phyloP scores from a whole-genome alignment of 2,797 vertebrate species.

The Fratercula arctica region DNA sequence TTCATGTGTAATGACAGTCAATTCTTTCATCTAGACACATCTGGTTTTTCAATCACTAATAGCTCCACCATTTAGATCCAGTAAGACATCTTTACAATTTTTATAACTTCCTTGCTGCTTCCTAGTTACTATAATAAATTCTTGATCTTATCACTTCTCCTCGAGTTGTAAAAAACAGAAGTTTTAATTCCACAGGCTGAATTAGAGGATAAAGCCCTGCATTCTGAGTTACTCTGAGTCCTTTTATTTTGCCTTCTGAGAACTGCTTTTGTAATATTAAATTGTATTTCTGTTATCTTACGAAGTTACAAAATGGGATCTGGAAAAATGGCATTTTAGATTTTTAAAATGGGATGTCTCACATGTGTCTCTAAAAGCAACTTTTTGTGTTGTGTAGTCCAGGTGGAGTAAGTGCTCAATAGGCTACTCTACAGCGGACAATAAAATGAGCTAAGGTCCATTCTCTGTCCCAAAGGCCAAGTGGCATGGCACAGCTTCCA shows the following conservation, averaged over 20 bases:
- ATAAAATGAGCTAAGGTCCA: not conserved
- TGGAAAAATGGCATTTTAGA: not conserved
- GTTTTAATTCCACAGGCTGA: not conserved
- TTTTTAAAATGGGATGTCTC: not conserved
- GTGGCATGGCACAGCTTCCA: not conserved
- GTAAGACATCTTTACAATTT: not conserved
- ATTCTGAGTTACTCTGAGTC: not conserved
- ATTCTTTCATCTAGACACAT: not conserved
- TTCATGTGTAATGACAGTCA: accelerated
- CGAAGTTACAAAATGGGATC: not conserved
- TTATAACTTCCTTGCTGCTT: not conserved
- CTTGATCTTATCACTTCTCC: not conserved
- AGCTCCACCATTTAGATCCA: not conserved
- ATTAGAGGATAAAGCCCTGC: not conserved
- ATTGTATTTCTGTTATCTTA: not conserved
- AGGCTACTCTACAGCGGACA: not conserved
- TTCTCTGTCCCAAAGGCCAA: not conserved
- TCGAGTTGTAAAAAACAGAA: not conserved
- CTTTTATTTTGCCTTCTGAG: not conserved
- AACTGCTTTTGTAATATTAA: not conserved
- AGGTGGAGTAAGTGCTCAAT: not conserved
- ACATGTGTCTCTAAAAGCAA: not conserved
- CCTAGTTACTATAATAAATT: not conserved
- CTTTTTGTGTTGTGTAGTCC: not conserved
- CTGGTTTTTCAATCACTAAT: not conserved